Conservation (phyloP, 2,888 invertebrate genomes). For the Ceramica pisi region DNA sequence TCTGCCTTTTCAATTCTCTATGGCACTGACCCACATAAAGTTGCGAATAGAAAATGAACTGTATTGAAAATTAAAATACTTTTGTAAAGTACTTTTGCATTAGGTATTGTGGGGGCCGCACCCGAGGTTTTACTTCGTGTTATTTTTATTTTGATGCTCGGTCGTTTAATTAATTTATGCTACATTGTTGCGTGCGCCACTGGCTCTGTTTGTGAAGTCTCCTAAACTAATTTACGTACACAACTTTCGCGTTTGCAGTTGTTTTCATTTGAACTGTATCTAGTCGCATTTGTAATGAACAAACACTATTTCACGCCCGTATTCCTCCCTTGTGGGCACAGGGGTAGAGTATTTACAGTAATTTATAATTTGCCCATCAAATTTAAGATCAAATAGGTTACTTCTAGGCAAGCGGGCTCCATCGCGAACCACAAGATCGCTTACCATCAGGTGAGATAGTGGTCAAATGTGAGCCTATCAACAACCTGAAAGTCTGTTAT, state of each 20-base stretch:
- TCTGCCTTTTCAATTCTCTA: conserved; percentile 27
- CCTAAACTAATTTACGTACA: conserved; percentile 50
- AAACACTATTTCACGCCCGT: conserved; percentile 15
- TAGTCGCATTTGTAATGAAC: conserved; percentile 22
- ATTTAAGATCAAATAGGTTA: no score
- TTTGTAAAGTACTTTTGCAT: conserved; percentile 53
- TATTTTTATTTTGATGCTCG: conserved; percentile 42
- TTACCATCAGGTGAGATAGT: no score
- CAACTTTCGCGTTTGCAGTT: conserved; percentile 43
- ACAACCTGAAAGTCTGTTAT: neutral
- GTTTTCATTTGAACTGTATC: conserved; percentile 37
- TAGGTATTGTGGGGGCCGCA: conserved; percentile 34
- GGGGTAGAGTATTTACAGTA: neutral
- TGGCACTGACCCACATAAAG: conserved; percentile 62
- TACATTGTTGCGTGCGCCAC: conserved; percentile 48
- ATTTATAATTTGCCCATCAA: conserved; percentile 9
- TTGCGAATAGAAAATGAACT: conserved; percentile 67
- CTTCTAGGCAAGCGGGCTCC: no score
- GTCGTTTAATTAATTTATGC: conserved; percentile 56
- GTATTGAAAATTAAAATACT: conserved; percentile 70
- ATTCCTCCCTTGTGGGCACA: conserved; percentile 2
- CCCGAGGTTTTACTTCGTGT: conserved; percentile 33
- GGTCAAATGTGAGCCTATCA: neutral
- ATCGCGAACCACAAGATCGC: no score
- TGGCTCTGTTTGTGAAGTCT: conserved; percentile 55